Conservation (phyloP, 2,888 invertebrate species). For the Athripsodes cinereus region DNA sequence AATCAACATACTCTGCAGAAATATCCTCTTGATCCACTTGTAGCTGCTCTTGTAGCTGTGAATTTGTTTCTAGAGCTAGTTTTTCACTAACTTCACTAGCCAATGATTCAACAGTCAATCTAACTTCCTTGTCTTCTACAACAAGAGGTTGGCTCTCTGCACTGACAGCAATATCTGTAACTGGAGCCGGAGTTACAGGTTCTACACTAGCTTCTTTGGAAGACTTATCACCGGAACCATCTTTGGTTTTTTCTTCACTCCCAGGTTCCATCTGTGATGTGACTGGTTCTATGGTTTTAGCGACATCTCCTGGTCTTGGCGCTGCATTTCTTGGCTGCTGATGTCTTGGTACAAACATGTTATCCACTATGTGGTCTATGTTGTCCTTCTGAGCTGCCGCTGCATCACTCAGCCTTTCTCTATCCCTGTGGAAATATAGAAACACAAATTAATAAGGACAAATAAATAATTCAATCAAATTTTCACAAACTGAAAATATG, state of each 20-base stretch:
- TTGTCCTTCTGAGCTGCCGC: slow-evolving; percentile 50
- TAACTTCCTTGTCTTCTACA: slow-evolving; percentile 1
- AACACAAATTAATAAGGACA: background rate
- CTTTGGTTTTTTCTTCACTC: slow-evolving; percentile 1
- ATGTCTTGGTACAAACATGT: slow-evolving; percentile 57
- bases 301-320: slow-evolving; percentile 11
- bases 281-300: slow-evolving; percentile 6
- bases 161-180: background rate
- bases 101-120: background rate
- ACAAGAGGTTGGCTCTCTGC: background rate
- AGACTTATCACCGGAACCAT: slow-evolving; percentile 5
- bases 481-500: too few species aligned
- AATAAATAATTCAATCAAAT: too few species aligned
- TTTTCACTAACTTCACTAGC: slow-evolving; percentile 13
- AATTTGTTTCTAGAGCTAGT: slow-evolving; percentile 10
- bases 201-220: slow-evolving; percentile 11
- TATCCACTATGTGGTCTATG: slow-evolving; percentile 58
- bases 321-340: slow-evolving; percentile 37
- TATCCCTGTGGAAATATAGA: slow-evolving; percentile 4
- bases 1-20: background rate
- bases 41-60: background rate
- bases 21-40: background rate
- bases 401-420: slow-evolving; percentile 28
- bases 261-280: background rate
- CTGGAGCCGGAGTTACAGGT: background rate